These are phyloP conservation scores for Sminthurides aquaticus DNA, from an alignment of 2,888 invertebrate genomes.

Conservation along the genomic window DNA sequence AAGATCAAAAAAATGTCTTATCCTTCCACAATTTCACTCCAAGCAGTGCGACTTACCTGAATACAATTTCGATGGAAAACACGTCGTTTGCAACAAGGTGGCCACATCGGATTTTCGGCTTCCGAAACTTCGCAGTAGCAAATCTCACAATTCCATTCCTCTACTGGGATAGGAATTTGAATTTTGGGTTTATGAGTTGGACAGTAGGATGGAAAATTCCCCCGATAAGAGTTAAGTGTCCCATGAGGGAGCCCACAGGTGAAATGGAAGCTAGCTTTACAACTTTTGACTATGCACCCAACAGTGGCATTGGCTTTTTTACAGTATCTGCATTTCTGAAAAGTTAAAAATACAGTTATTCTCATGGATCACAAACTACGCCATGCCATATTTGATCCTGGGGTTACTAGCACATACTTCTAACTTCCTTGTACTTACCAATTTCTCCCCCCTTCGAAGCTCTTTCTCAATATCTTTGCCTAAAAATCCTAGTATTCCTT, in stretches of 20 bases:
- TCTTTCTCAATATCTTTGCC: slow-evolving; percentile 62
- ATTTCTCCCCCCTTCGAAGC: slow-evolving; percentile 55
- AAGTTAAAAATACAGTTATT: background rate
- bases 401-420: too few species aligned
- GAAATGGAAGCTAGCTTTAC: slow-evolving; percentile 64
- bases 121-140: slow-evolving; percentile 58
- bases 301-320: slow-evolving; percentile 60
- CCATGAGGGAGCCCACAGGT: slow-evolving; percentile 62
- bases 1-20: slow-evolving; percentile 3
- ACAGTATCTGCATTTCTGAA: slow-evolving; percentile 64
- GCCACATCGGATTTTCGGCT: slow-evolving; percentile 54
- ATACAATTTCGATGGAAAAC: slow-evolving; percentile 70
- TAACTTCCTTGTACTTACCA: too few species aligned
- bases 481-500: slow-evolving; percentile 68
- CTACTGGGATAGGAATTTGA: slow-evolving; percentile 47
- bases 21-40: too few species aligned
- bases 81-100: slow-evolving; percentile 68
- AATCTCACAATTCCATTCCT: slow-evolving; percentile 55
- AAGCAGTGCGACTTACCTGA: slow-evolving; percentile 52
- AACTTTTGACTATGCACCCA: slow-evolving; percentile 60
- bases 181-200: slow-evolving; percentile 55
- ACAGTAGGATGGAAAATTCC: slow-evolving; percentile 60
- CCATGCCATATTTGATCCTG: too few species aligned
- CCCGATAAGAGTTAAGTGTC: slow-evolving; percentile 59
- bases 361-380: too few species aligned